These are phyloP conservation scores for human DNA, from an alignment of 2,113 vertebrate species.

Conservation along the genomic window DNA sequence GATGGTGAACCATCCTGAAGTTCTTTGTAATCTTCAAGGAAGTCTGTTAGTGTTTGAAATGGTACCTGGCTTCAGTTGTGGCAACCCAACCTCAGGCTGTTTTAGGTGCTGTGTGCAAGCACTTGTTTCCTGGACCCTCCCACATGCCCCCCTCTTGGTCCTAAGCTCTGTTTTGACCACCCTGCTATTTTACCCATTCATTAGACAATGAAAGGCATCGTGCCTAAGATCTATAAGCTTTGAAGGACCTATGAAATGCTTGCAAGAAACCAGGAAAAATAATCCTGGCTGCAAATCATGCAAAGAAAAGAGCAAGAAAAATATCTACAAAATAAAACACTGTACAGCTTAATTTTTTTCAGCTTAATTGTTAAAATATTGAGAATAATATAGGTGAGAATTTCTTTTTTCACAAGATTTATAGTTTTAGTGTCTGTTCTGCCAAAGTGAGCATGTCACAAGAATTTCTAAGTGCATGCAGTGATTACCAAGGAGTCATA, in stretches of 20 bases:
- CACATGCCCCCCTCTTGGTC: neutral
- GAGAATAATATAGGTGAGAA: neutral
- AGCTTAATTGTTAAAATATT: neutral
- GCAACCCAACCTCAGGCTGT: neutral
- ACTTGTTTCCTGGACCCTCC: neutral
- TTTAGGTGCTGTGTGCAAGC: neutral
- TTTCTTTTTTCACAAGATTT: neutral
- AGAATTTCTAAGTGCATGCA: neutral
- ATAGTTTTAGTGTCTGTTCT: neutral
- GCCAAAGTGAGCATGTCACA: neutral
- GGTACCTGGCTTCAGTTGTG: neutral
- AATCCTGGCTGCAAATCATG: neutral
- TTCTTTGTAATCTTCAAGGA: neutral
- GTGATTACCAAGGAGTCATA: neutral
- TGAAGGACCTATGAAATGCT: neutral
- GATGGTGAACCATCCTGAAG: neutral
- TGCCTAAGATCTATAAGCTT: neutral
- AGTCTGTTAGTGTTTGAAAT: neutral
- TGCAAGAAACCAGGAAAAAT: neutral
- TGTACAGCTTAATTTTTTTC: neutral
- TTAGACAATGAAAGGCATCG: neutral
- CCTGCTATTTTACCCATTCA: neutral
- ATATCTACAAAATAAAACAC: neutral
- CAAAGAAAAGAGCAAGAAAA: constrained; percentile 35
- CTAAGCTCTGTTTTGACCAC: neutral